A percentile compares a stretch with the other conserved stretches of the same genome.
phyloP scores from a whole-genome alignment of 2,797 vertebrate genomes.

The Otolemur crassicaudatus region DNA sequence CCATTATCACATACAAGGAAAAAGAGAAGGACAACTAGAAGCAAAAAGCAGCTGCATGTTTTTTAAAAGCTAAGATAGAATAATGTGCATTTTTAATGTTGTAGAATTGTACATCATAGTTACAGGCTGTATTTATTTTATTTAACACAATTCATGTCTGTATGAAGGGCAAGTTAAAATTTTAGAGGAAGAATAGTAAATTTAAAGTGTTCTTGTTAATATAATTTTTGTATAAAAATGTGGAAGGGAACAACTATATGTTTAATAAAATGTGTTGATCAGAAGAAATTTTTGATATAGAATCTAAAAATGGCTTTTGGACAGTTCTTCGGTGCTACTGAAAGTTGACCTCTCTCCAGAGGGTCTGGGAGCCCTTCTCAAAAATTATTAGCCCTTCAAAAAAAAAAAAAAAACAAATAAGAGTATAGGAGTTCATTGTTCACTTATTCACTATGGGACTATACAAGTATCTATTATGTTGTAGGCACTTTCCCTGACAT shows the following conservation, averaged over 20 bases:
- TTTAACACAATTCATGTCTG: constrained; percentile 54
- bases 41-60: constrained; percentile 22
- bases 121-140: constrained; percentile 52
- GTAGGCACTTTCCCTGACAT: background rate
- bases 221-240: background rate
- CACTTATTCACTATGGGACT: background rate
- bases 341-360: background rate
- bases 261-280: background rate
- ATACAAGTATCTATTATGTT: background rate
- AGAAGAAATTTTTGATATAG: background rate
- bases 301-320: background rate
- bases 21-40: constrained; percentile 47
- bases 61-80: constrained; percentile 62
- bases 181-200: constrained; percentile 3
- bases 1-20: constrained; percentile 54
- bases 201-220: constrained; percentile 2
- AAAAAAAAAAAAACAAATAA: background rate
- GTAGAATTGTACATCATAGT: background rate
- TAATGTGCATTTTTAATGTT: constrained; percentile 52
- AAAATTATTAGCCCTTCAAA: background rate
- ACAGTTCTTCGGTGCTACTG: background rate
- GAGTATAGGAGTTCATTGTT: background rate
- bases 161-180: background rate
- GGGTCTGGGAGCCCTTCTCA: background rate
- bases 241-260: background rate